Conservation (phyloP, 2,888 invertebrate species). For the Calephelis perditalis region DNA sequence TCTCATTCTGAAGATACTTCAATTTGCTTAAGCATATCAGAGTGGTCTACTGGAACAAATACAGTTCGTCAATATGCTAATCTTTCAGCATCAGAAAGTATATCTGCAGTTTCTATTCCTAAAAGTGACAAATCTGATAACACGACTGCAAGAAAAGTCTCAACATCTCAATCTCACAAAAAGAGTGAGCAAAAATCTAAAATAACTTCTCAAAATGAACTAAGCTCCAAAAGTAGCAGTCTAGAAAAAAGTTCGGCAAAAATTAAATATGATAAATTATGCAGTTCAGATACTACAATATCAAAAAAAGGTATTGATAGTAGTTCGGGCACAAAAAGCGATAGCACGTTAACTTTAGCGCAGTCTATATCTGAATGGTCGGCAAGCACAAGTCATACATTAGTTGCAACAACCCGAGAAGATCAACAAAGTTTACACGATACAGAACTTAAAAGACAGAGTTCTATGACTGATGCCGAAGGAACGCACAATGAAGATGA, state of each 20-base stretch:
- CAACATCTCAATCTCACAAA: conserved; percentile 71
- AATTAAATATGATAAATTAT: conserved; percentile 79
- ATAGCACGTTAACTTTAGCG: conserved; percentile 85
- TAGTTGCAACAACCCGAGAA: conserved; percentile 80
- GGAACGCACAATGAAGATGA: conserved; percentile 6
- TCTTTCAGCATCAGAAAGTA: conserved; percentile 83
- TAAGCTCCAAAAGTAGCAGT: conserved; percentile 79
- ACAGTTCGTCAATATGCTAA: conserved; percentile 89
- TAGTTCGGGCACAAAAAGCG: conserved; percentile 86
- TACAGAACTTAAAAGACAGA: conserved; percentile 22
- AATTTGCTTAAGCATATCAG: conserved; percentile 89
- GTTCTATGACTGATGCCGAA: conserved; percentile 4
- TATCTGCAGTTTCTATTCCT: conserved; percentile 78
- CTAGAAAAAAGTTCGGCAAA: conserved; percentile 76
- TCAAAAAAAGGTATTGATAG: conserved; percentile 75
- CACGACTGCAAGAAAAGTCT: conserved; percentile 75
- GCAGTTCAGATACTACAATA: conserved; percentile 78
- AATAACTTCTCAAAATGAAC: conserved; percentile 61
- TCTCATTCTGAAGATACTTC: conserved; percentile 93
- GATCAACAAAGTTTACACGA: conserved; percentile 56
- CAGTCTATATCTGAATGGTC: conserved; percentile 92
- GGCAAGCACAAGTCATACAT: conserved; percentile 86
- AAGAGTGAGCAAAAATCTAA: conserved; percentile 74
- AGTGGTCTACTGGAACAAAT: conserved; percentile 93
- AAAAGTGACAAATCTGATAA: conserved; percentile 81